A percentile compares a stretch with the other conserved stretches of the same genome.
phyloP scores from a whole-genome alignment of 2,113 vertebrate species.

The Mesocricetus auratus region DNA sequence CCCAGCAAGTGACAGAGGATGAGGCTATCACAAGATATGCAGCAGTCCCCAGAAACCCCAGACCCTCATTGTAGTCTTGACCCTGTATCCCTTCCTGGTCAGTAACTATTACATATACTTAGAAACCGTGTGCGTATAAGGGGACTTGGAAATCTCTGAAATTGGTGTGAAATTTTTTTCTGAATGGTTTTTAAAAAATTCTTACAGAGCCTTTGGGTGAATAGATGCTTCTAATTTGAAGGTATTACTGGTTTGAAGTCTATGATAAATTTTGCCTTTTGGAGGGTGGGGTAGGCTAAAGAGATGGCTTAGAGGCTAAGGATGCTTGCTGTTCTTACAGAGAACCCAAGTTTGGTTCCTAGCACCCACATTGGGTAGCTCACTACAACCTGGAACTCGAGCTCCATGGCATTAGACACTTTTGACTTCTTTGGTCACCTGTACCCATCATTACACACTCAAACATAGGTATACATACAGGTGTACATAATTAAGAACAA shows the following conservation, averaged over 20 bases:
- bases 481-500: neutral
- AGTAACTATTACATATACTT: neutral
- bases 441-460: neutral
- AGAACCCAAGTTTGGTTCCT: neutral
- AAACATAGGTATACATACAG: neutral
- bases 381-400: neutral
- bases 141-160: too few species aligned
- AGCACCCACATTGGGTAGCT: neutral
- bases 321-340: neutral
- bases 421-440: neutral
- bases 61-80: neutral
- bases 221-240: neutral
- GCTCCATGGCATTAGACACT: neutral
- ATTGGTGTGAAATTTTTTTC: too few species aligned
- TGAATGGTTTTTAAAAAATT: neutral
- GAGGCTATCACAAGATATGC: neutral
- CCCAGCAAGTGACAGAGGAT: neutral
- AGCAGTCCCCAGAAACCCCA: neutral
- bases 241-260: neutral
- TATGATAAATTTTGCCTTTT: rapidly evolving
- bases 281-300: neutral
- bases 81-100: neutral
- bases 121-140: neutral
- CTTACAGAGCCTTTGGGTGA: neutral
- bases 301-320: neutral